Evolutionary conservation across 2,797 vertebrate genomes (phyloP).

Genomic region (Chrysocyon brachyurus): DNA sequence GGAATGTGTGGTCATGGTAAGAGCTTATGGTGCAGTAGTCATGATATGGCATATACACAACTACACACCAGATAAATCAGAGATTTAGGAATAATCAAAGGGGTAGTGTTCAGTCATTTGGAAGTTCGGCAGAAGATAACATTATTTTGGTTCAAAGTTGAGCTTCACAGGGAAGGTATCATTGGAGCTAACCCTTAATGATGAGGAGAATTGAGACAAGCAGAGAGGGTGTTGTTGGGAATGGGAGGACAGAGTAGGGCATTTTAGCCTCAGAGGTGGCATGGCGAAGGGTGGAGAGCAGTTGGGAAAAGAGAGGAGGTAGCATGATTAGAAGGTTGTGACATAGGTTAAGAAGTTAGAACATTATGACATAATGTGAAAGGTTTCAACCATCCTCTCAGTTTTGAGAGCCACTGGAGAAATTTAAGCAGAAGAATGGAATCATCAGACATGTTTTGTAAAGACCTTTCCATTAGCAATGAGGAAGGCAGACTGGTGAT

Average conservation of each 20-base stretch:
- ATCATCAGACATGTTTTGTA: not conserved
- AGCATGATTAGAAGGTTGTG: not conserved
- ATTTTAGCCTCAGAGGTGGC: no score
- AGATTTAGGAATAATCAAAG: not conserved
- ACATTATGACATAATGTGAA: not conserved
- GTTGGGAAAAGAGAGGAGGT: not conserved
- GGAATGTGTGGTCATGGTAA: fast-evolving
- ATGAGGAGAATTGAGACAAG: not conserved
- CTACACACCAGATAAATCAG: not conserved
- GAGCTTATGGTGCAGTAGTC: not conserved
- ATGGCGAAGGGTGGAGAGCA: no score
- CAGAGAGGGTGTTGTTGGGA: not conserved
- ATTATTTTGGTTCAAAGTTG: not conserved
- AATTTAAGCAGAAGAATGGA: not conserved
- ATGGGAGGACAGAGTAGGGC: no score
- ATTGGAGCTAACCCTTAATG: not conserved
- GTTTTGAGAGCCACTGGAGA: not conserved
- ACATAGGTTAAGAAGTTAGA: not conserved
- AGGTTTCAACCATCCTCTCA: not conserved
- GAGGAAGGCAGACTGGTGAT: not conserved
- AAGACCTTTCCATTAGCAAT: not conserved
- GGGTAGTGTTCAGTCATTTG: not conserved
- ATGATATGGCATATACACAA: no score
- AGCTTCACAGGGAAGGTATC: not conserved
- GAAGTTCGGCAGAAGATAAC: not conserved